phyloP scores from a whole-genome alignment of 2,113 vertebrate species.

The Lipotes vexillifer region DNA sequence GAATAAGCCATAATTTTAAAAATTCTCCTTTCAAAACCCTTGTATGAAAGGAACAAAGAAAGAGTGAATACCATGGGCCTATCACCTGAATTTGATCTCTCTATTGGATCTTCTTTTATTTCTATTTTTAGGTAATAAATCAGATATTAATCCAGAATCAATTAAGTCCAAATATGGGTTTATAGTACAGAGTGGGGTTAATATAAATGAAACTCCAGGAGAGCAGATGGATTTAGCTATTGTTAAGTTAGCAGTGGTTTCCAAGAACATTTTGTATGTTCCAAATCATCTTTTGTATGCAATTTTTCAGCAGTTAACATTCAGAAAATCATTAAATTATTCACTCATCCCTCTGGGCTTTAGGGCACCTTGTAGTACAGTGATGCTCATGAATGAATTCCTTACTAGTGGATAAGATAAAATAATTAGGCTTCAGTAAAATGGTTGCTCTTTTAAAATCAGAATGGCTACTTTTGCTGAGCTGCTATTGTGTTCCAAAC shows the following conservation, averaged over 20 bases:
- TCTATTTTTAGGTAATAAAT: conserved; percentile 58
- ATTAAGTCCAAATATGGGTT: conserved; percentile 64
- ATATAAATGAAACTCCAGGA: conserved; percentile 69
- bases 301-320: conserved; percentile 64
- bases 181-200: conserved; percentile 56
- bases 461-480: not conserved
- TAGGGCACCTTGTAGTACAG: not conserved
- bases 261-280: conserved; percentile 80
- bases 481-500: not conserved
- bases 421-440: not conserved
- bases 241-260: conserved; percentile 74
- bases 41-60: not conserved
- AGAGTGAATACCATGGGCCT: not conserved
- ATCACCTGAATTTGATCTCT: not conserved
- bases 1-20: not conserved
- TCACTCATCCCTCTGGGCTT: not conserved
- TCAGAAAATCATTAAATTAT: conserved; percentile 32
- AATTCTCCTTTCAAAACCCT: not conserved
- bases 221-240: conserved; percentile 80
- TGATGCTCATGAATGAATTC: not conserved
- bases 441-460: not conserved
- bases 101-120: not conserved
- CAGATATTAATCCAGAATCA: conserved; percentile 47
- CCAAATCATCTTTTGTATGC: conserved; percentile 62
- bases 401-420: not conserved